Conservation (phyloP, 2,113 vertebrate species). For the Phalacrocorax carbo region DNA sequence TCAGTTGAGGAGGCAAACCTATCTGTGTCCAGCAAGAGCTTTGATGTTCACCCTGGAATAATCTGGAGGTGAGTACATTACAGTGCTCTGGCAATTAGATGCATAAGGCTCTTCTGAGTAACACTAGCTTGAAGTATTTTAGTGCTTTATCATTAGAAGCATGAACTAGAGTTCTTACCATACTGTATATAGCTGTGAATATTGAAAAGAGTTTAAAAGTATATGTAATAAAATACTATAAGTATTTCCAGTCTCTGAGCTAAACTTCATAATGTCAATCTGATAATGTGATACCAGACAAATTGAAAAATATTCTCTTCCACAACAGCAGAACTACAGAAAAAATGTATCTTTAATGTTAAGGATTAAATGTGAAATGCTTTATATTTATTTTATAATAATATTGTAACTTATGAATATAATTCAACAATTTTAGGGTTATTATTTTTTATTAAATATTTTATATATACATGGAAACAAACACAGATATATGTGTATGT, state of each 20-base stretch:
- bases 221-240: neutral
- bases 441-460: neutral
- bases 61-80: neutral
- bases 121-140: neutral
- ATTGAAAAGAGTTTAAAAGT: neutral
- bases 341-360: neutral
- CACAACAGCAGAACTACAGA: rapidly evolving
- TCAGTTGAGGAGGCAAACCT: neutral
- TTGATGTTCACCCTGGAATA: constrained; percentile 30
- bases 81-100: neutral
- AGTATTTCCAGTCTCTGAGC: neutral
- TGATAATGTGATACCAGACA: neutral
- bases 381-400: neutral
- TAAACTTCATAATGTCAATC: neutral
- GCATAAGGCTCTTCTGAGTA: neutral
- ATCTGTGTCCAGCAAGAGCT: neutral
- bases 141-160: neutral
- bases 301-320: neutral
- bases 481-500: too few relatives aligned
- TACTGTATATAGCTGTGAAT: neutral
- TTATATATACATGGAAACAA: neutral
- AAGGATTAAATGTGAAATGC: neutral
- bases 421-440: neutral
- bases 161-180: neutral
- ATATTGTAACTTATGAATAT: neutral